Evolutionary conservation across 2,797 vertebrate species (phyloP), one percentile per base, ranked within the genome.

Genomic region (Petrocephalus schoutedeni): DNA sequence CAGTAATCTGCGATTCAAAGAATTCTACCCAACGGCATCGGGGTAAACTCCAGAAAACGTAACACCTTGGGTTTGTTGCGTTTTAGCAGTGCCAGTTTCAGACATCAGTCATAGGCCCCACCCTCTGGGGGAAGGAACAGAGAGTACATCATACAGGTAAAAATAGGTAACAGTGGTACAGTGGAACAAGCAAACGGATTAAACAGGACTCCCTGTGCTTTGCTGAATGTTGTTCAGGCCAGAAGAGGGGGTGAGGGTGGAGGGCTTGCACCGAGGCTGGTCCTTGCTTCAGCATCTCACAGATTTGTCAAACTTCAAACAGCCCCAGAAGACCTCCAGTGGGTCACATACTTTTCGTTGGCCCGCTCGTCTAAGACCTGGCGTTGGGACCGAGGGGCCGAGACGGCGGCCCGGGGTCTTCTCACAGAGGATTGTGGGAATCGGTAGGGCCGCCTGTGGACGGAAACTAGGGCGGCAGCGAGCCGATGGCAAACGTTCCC

Each of bases 91-190:
- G 64, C 14, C 86, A 54, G 45, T 56, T 23, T 89, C 16, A 57
- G 91, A 87, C 86, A 87, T 41, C 88, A 89, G 91, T 16, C 64
- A 89, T 41, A 51, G 57, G 82, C 71, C 61, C 57, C 89, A 91
- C 88, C 89, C 86, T 88, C 83, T 71, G 80, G 56, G 88, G 28
- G 56, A 85, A 80, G 86, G 12, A 86, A 89, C 56, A 89, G 51
- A 14, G 77, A 32, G 58, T 54, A 53, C 58, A 67, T 53, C 19
- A 23, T 36, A 83, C 87, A 64, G 57, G 80, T 83, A 53, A 23
- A 84, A 84, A 53, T 64, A 41, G 80, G 49, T 21, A 85, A 61
- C 87, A 51, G 77, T 32, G 41, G 71, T 77, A 77, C 71, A 82
- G 54, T 14, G 87, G 56, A 82, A 87, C 32, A 80, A 23, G n/a